These are phyloP conservation scores for Hestina assimilis DNA, from an alignment of 1,140 invertebrate genomes.

Conservation along the genomic window DNA sequence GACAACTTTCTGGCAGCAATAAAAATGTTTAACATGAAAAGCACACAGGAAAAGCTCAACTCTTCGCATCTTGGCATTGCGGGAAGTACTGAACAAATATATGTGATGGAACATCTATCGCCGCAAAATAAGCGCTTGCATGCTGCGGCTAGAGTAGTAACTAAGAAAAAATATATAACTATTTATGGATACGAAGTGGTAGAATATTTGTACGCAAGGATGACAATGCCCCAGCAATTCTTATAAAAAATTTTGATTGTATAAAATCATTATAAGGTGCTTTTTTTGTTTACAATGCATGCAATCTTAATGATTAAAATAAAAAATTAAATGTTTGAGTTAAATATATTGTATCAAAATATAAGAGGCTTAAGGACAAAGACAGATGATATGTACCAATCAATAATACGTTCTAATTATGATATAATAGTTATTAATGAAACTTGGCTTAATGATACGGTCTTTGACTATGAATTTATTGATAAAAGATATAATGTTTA, in stretches of 20 bases:
- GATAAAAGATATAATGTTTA: slow-evolving; percentile 7
- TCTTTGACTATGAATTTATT: slow-evolving; percentile 18
- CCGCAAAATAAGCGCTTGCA: slow-evolving; percentile 19
- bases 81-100: slow-evolving; percentile 11
- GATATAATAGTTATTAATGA: slow-evolving; percentile 1
- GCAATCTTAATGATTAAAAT: background rate
- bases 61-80: slow-evolving; percentile 13
- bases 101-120: slow-evolving; percentile 10
- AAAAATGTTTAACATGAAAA: slow-evolving; percentile 27
- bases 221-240: background rate
- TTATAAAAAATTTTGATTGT: slow-evolving; percentile 7
- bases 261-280: background rate
- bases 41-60: slow-evolving; percentile 17
- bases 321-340: background rate
- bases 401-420: background rate
- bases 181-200: slow-evolving; percentile 10
- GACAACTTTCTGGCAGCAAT: too few relatives aligned
- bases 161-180: slow-evolving; percentile 18
- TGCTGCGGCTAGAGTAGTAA: slow-evolving; percentile 6
- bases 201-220: slow-evolving; percentile 3
- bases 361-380: too few relatives aligned
- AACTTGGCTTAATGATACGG: slow-evolving; percentile 8
- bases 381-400: background rate
- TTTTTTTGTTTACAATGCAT: background rate
- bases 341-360: too few relatives aligned